These are phyloP conservation scores for Magallana gigas DNA, from an alignment of 1,140 invertebrate species.

Conservation along the genomic window DNA sequence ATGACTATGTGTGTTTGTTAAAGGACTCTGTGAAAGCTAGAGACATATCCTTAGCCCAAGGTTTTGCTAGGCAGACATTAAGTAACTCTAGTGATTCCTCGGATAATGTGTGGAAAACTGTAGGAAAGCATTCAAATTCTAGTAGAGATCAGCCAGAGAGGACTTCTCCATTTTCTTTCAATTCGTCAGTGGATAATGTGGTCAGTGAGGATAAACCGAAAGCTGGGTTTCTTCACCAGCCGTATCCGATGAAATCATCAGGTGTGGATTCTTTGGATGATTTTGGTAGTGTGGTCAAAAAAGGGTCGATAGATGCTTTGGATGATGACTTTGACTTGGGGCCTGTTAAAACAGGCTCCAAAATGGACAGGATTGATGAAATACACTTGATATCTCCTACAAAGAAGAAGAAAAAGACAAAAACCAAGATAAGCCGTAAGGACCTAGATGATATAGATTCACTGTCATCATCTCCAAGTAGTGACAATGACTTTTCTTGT, in stretches of 20 bases:
- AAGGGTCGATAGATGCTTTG: constrained; percentile 11
- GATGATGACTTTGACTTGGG: constrained; percentile 41
- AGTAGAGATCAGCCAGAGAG: neutral
- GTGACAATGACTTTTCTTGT: constrained; percentile 44
- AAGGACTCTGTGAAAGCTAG: constrained; percentile 63
- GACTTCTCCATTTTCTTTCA: constrained; percentile 1
- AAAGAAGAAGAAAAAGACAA: constrained; percentile 44
- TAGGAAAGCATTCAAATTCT: constrained; percentile 10
- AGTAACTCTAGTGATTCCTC: neutral
- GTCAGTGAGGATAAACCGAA: neutral
- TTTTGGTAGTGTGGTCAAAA: constrained; percentile 41
- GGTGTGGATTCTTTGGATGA: constrained; percentile 55
- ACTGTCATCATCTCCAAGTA: constrained; percentile 47
- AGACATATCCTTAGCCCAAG: constrained; percentile 56
- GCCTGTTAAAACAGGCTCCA: neutral
- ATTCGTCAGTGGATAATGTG: neutral
- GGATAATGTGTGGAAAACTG: constrained; percentile 50
- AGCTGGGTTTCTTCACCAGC: neutral
- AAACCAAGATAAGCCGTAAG: constrained; percentile 51
- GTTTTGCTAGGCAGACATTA: constrained; percentile 23
- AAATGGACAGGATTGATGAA: constrained; percentile 61
- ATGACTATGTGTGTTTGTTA: constrained; percentile 64
- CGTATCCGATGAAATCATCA: neutral
- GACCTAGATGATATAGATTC: constrained; percentile 61
- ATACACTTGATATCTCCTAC: constrained; percentile 47